A percentile compares a stretch with the other conserved stretches of the same genome.
Conservation (phyloP, 2,888 invertebrate genomes). For the Phengaris arion region DNA sequence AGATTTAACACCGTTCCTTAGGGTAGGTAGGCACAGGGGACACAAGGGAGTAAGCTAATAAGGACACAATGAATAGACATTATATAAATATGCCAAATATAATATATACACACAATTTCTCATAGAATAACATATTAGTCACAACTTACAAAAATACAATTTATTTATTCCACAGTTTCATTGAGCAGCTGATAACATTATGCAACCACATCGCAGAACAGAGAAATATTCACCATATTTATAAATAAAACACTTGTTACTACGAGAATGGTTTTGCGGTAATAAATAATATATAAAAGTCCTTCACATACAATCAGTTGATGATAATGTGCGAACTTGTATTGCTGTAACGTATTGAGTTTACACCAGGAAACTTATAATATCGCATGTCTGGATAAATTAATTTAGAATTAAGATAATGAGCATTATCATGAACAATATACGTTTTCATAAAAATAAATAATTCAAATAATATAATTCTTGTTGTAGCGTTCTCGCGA, state of each 20-base stretch:
- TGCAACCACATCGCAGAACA: neutral
- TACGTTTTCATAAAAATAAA: neutral
- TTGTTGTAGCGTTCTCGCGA: too few species aligned
- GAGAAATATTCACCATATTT: neutral
- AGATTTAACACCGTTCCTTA: neutral
- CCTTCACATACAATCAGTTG: neutral
- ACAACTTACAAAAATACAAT: constrained; percentile 1
- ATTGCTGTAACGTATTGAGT: neutral
- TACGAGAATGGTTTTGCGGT: constrained; percentile 1
- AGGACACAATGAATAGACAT: neutral
- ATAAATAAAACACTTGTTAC: constrained; percentile 14
- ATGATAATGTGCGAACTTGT: neutral
- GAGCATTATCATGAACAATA: too few species aligned
- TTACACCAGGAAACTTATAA: neutral
- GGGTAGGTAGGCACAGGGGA: neutral
- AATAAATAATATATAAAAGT: constrained; percentile 3
- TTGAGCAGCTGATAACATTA: neutral
- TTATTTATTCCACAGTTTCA: neutral
- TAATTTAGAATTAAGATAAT: neutral
- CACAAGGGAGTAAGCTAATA: neutral
- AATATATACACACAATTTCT: neutral
- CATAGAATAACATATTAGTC: neutral
- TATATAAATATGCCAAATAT: neutral
- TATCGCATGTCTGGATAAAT: neutral
- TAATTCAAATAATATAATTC: neutral